Base-by-base conservation (phyloP, 2,113 vertebrate genomes). In the Ptilonorhynchus violaceus region DNA sequence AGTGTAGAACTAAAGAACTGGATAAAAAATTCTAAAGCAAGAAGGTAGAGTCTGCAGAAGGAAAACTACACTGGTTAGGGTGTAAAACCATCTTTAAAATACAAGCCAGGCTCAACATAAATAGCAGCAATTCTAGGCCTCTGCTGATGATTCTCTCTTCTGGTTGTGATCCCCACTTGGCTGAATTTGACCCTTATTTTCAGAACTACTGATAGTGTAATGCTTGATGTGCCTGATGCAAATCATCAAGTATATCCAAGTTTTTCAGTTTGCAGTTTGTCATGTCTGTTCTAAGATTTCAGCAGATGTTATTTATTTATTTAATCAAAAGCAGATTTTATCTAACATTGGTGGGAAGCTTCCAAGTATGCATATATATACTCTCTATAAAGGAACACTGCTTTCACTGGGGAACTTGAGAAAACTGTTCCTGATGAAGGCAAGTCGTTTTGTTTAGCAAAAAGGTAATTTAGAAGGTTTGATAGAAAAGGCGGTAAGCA, bases 291-390 rank as follows among this genome's bases (percentile, higher is more conserved):
- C 60, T 86, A 89, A 85, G 66, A 85, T 87, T 94, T 88, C 66
- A 85, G 52, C 84, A 96, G 84, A 78, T 92, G 68, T 41, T 93
- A 74, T 90, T 92, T 97, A 88, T 92, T 95, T 94, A 75, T 75
- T 85, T 89, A 89, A 94, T 94, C 27, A 55, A 82, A 83, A 79
- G 49, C 92, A 93, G 64, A 81, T 84, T 97, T 95, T 92, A 91
- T 94, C 91, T 83, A 83, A 79, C 37, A 75, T 44, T 78, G 18
- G 41, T 80, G 96, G 94, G 97, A 98, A 98, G 78, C 92, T 96
- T 94, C 85, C 93, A 97, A 89, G 33, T 47, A 37, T 13, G 19
- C 19, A 37, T n/a, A 44, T 33, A 30, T 52, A 19, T 55, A 17
- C 23, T 67, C 10, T 35, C 49, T 52, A 0, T 44, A 37, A 86